These are phyloP conservation scores for Arctocebus calabarensis DNA, from an alignment of 2,797 vertebrate genomes.

Conservation along the genomic window DNA sequence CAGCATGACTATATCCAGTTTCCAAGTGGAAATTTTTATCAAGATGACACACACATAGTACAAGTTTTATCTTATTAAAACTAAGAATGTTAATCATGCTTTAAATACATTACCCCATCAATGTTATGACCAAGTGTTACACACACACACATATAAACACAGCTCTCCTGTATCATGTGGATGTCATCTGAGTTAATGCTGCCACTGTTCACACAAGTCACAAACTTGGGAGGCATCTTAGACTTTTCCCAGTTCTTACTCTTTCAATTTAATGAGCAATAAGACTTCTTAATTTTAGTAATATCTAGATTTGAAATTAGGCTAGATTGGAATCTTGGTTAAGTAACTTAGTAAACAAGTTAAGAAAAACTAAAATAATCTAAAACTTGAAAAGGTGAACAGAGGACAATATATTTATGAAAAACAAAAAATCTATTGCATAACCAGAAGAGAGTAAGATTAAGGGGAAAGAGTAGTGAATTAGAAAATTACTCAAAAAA, in stretches of 20 bases:
- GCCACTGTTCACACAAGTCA: not conserved
- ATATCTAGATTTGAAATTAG: not conserved
- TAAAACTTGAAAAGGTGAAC: not conserved
- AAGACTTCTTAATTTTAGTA: not conserved
- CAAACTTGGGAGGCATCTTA: not conserved
- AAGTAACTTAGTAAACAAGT: not conserved
- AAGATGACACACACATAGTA: not conserved
- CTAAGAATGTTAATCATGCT: not conserved
- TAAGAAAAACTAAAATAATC: not conserved
- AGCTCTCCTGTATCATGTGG: not conserved
- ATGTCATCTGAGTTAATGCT: not conserved
- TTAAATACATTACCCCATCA: not conserved
- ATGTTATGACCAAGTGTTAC: not conserved
- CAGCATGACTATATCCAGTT: not conserved
- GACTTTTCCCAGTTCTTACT: not conserved
- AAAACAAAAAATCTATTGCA: not conserved
- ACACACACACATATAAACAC: not conserved
- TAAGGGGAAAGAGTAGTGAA: not conserved
- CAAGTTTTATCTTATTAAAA: not conserved
- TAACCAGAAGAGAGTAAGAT: not conserved
- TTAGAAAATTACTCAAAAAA: not conserved
- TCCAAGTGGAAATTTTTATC: not conserved
- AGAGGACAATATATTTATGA: not conserved
- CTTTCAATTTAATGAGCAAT: not conserved
- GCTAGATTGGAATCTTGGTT: not conserved